Percentiles rank a stretch among this genome's conserved stretches.
These are phyloP conservation scores for Andrena hattorfiana DNA, from an alignment of 2,888 invertebrate species.

Conservation along the genomic window DNA sequence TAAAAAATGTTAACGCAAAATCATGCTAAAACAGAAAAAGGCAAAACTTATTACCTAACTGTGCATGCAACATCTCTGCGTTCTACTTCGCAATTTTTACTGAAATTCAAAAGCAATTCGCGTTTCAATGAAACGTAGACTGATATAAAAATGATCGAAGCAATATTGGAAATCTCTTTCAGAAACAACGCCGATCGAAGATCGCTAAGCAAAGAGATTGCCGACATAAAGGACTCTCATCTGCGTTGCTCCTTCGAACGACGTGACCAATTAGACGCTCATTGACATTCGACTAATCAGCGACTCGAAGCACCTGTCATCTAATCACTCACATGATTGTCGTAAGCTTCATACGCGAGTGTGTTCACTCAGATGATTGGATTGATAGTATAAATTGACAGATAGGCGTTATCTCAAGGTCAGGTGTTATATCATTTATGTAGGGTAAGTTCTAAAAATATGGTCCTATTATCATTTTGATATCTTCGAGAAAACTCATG, in stretches of 20 bases:
- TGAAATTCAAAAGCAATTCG: not conserved
- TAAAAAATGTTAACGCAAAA: not conserved
- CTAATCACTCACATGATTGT: conserved; percentile 25
- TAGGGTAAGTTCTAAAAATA: too few relatives aligned
- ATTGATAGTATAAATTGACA: not conserved
- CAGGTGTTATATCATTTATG: not conserved
- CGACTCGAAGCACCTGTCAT: not conserved
- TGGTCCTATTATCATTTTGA: not conserved
- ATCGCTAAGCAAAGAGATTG: conserved; percentile 22
- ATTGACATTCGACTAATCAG: conserved; percentile 32
- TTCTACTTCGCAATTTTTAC: not conserved
- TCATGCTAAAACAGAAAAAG: not conserved
- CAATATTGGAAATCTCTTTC: not conserved
- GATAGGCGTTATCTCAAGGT: conserved; percentile 1
- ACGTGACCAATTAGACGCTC: conserved; percentile 29
- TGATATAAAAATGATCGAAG: conserved; percentile 4
- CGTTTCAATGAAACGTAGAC: not conserved
- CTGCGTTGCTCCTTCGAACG: conserved; percentile 10
- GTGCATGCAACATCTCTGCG: not conserved
- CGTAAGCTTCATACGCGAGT: conserved; percentile 16
- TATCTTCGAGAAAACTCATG: not conserved
- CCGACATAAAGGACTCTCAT: conserved; percentile 1
- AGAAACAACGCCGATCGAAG: not conserved
- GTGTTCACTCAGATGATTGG: conserved; percentile 5
- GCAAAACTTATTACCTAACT: not conserved